Conservation (phyloP, 2,888 invertebrate species). For the Orchesella flavescens region DNA sequence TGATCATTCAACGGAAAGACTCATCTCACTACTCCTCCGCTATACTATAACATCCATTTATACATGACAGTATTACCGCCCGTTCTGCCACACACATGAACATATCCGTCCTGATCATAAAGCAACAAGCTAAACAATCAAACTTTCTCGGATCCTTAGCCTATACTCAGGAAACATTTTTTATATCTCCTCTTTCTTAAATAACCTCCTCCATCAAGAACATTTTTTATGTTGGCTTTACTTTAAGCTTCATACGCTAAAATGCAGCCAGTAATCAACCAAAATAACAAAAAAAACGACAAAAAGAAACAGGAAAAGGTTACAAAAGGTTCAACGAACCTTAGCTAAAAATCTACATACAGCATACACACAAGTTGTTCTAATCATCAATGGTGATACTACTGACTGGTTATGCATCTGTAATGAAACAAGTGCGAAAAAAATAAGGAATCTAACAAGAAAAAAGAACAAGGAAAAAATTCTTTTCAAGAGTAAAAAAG, state of each 20-base stretch:
- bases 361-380: not conserved
- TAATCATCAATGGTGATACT: not conserved
- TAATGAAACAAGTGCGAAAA: slow-evolving; percentile 24
- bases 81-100: not conserved
- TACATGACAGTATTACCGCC: too few species aligned
- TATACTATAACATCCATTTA: too few species aligned
- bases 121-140: slow-evolving; percentile 56
- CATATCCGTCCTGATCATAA: not conserved
- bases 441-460: slow-evolving; percentile 37
- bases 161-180: not conserved
- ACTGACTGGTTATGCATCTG: slow-evolving; percentile 31
- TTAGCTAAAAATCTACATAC: slow-evolving; percentile 25
- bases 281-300: slow-evolving; percentile 21
- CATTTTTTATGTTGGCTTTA: not conserved
- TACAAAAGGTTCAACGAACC: slow-evolving; percentile 57
- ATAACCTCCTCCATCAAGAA: not conserved
- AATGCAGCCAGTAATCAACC: slow-evolving; percentile 40
- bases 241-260: not conserved
- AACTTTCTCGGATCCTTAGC: slow-evolving; percentile 1
- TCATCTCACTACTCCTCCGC: not conserved
- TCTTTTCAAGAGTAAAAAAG: not conserved
- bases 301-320: slow-evolving; percentile 29
- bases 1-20: not conserved
- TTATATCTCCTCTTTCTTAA: not conserved
- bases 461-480: slow-evolving; percentile 19